Evolutionary conservation across 2,888 invertebrate genomes (phyloP).

Genomic region (Caenorhabditis sinica): DNA sequence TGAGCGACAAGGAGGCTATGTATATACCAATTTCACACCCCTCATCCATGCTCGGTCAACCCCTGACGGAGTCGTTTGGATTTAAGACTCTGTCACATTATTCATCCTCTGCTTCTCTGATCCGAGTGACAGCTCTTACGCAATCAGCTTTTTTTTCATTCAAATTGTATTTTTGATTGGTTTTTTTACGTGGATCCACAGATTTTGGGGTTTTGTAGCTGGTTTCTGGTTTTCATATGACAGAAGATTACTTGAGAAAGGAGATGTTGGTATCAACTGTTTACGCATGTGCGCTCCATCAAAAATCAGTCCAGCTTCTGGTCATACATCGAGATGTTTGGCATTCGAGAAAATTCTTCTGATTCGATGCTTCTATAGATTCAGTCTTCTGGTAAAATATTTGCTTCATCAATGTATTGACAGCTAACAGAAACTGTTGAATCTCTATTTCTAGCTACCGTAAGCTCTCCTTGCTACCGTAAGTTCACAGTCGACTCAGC

Average conservation of each 20-base stretch:
- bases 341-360: too few relatives aligned
- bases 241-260: not conserved
- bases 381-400: too few relatives aligned
- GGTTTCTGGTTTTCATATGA: constrained; percentile 1
- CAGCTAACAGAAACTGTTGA: too few relatives aligned
- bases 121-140: not conserved
- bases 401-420: too few relatives aligned
- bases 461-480: too few relatives aligned
- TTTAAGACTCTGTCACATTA: not conserved
- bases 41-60: not conserved
- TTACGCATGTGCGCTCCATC: not conserved
- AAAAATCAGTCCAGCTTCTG: not conserved
- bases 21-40: too few relatives aligned
- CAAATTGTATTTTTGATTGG: not conserved
- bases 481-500: too few relatives aligned
- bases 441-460: too few relatives aligned
- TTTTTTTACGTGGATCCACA: not conserved
- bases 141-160: not conserved
- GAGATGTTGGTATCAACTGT: not conserved
- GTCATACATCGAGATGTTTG: too few relatives aligned
- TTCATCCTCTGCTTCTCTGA: not conserved
- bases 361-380: too few relatives aligned
- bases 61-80: too few relatives aligned
- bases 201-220: not conserved
- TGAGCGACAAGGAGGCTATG: too few relatives aligned